A percentile compares a stretch with the other conserved stretches of the same genome.
These are phyloP conservation scores for Xyliphius kryptos DNA, from an alignment of 2,113 vertebrate species.

Conservation along the genomic window DNA sequence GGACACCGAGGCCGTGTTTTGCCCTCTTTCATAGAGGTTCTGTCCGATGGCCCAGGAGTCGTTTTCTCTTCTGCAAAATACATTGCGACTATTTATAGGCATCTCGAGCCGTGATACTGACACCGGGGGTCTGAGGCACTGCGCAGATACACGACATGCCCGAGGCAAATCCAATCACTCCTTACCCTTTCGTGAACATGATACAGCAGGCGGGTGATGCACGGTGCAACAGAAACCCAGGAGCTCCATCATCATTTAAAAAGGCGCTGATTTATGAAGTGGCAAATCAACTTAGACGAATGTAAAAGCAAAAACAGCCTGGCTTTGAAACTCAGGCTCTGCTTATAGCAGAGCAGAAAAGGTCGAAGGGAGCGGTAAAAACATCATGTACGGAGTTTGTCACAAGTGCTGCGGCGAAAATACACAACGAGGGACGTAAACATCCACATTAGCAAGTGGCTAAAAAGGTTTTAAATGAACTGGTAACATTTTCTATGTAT, in stretches of 20 bases:
- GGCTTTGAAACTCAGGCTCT: not conserved
- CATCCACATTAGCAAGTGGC: too few species aligned
- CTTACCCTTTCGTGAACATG: conserved; percentile 22
- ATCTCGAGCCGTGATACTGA: conserved; percentile 25
- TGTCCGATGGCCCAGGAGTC: conserved; percentile 1
- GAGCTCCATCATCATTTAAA: conserved; percentile 23
- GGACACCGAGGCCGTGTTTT: not conserved
- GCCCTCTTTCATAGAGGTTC: conserved; percentile 2
- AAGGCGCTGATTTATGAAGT: conserved; percentile 8
- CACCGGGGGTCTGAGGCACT: conserved; percentile 9
- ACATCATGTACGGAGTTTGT: not conserved
- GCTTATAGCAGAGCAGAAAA: conserved; percentile 8
- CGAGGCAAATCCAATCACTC: conserved; percentile 26
- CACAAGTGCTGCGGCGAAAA: conserved; percentile 24
- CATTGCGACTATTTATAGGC: conserved; percentile 26
- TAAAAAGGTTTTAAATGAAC: too few species aligned
- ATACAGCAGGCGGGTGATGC: conserved; percentile 16
- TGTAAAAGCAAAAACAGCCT: not conserved
- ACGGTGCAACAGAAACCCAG: conserved; percentile 10
- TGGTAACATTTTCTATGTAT: too few species aligned
- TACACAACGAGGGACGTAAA: not conserved
- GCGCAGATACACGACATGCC: conserved; percentile 15
- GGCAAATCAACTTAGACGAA: not conserved
- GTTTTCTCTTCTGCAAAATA: conserved; percentile 5
- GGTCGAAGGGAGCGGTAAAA: not conserved